Evolutionary conservation across 2,113 vertebrate species (phyloP).

Genomic region (Sardina pilchardus): DNA sequence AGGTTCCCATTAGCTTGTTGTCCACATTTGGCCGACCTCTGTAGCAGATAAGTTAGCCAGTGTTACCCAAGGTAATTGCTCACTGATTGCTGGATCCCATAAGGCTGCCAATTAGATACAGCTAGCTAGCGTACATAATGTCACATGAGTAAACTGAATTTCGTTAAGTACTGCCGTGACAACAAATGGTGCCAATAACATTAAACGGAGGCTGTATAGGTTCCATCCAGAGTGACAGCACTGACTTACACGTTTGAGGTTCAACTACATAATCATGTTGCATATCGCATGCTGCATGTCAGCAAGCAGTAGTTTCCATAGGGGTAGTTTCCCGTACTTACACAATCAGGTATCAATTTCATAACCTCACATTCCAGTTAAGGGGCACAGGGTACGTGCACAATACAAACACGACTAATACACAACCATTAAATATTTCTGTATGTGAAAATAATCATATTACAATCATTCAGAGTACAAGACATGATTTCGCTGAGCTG

Average conservation of each 20-base stretch:
- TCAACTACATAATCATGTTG: neutral
- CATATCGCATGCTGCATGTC: neutral
- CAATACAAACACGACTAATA: neutral
- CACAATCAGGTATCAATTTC: neutral
- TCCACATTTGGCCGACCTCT: neutral
- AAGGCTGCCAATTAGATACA: neutral
- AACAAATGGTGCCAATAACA: neutral
- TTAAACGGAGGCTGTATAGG: neutral
- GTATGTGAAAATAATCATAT: neutral
- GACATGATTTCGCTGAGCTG: neutral
- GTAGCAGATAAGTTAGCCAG: neutral
- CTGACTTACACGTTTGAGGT: neutral
- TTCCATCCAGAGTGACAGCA: neutral
- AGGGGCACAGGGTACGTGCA: neutral
- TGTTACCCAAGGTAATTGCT: neutral
- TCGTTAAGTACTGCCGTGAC: neutral
- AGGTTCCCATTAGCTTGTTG: neutral
- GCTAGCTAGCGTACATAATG: neutral
- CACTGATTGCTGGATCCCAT: neutral
- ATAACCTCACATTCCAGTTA: neutral
- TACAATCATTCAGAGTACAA: neutral
- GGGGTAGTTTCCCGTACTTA: too few relatives aligned
- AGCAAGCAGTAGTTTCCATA: neutral
- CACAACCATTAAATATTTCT: neutral
- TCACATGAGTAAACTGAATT: neutral